These are phyloP conservation scores for Chaetops frenatus DNA, from an alignment of 2,113 vertebrate species.

Conservation along the genomic window DNA sequence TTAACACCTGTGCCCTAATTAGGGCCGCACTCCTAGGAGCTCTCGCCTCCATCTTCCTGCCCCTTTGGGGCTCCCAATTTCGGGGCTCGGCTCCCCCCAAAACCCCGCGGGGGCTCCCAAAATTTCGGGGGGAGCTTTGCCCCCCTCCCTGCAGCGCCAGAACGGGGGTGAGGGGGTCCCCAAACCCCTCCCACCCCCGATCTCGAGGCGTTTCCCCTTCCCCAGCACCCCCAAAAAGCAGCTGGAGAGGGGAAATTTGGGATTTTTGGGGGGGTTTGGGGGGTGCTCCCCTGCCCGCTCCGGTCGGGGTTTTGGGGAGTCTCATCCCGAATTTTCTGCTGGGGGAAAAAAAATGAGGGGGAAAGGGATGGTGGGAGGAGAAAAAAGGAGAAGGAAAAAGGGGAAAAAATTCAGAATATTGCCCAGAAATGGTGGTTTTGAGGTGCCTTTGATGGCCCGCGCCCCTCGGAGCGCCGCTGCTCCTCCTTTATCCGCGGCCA, in stretches of 20 bases:
- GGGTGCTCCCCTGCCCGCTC: background rate
- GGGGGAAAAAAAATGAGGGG: fast-evolving
- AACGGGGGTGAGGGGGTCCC: background rate
- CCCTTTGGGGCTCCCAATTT: background rate
- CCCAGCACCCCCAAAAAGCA: background rate
- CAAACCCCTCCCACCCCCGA: background rate
- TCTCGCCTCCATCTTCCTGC: background rate
- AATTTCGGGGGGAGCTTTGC: background rate
- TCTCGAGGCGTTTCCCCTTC: background rate
- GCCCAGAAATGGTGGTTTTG: fast-evolving
- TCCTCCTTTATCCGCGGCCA: background rate
- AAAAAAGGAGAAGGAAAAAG: background rate
- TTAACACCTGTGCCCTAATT: background rate
- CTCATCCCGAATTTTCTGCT: background rate
- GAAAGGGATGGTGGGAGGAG: no score
- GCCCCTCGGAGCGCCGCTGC: background rate
- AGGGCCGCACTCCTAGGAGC: background rate
- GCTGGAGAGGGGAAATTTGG: fast-evolving
- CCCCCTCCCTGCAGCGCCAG: background rate
- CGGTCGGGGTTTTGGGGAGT: background rate
- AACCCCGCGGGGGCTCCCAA: background rate
- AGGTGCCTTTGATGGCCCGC: background rate
- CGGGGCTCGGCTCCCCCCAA: background rate
- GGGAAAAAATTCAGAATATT: background rate
- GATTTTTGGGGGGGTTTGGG: background rate